Evolutionary conservation across 2,113 vertebrate species (phyloP), one percentile per base, ranked within the genome.

Genomic region (Laticauda colubrina): DNA sequence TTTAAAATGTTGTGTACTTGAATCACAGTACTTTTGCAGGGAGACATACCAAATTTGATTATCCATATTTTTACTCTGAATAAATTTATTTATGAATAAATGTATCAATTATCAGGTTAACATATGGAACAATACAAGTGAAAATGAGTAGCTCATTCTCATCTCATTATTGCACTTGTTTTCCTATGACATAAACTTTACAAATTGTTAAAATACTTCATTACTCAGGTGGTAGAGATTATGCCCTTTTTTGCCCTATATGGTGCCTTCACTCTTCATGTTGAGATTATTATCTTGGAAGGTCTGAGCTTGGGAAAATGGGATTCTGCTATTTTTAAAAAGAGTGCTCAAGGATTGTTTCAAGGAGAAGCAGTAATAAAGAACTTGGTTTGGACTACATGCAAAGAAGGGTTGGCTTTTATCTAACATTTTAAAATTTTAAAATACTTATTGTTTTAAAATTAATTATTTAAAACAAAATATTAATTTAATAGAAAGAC

Each of bases 61-160:
- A 96, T 96, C 95, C 96, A 96, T 96, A 96, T 96, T 97, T 97
- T 97, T 95, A 89, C 97, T 96, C 90, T 96, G 97, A 96, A 97
- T 97, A 97, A 54, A 97, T 97, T 97, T 97, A 96, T 96, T 97
- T 97, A 93, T 95, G 95, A 96, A 97, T 97, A 97, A 96, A 95
- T 96, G 88, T 94, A 91, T 97, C 96, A 96, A 96, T 97, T 97
- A 97, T 94, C 95, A 95, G 91, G 93, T 85, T 93, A 96, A 96
- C 97, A 97, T 96, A 96, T 96, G 96, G 93, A 95, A 94, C 93
- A 97, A 96, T 97, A 96, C 94, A 95, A 95, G 96, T 97, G 97
- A 96, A 96, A 97, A 97, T 96, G 93, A 96, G 91, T 94, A 59
- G 95, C 90, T 95, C 94, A 55, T 81, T 81, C n/a, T 81, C 75